These are phyloP conservation scores for Danio tinwini DNA, from an alignment of 2,797 vertebrate genomes.

Conservation along the genomic window DNA sequence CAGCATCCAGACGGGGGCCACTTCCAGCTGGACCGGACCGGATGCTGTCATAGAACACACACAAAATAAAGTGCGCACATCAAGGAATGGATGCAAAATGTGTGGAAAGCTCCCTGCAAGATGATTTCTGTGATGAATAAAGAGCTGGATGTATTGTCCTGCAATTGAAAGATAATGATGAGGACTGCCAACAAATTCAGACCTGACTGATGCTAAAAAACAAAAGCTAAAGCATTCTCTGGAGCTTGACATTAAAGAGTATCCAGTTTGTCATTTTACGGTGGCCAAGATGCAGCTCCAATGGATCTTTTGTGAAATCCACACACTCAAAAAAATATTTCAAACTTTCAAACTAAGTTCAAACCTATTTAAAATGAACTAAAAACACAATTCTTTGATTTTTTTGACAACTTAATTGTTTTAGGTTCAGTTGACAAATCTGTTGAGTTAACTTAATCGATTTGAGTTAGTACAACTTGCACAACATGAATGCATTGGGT, in stretches of 20 bases:
- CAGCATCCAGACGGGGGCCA: slow-evolving; percentile 29
- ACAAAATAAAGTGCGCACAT: slow-evolving; percentile 7
- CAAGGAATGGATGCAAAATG: neutral
- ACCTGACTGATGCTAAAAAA: neutral
- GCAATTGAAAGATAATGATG: neutral
- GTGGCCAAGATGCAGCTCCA: no score
- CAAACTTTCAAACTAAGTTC: no score
- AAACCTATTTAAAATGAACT: no score
- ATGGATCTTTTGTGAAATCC: neutral
- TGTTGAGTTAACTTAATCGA: no score
- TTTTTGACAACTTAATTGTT: no score
- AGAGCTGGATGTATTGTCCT: neutral
- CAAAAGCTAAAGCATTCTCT: neutral
- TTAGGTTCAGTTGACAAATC: no score
- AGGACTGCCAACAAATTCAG: neutral
- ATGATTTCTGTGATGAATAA: neutral
- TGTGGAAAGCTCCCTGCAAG: neutral
- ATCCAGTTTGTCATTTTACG: neutral
- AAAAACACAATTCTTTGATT: no score
- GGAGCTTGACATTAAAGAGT: neutral
- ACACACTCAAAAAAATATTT: no score
- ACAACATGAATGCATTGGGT: no score
- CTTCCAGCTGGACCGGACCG: slow-evolving; percentile 53
- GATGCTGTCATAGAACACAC: slow-evolving; percentile 42
- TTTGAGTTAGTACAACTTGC: no score